phyloP scores from a whole-genome alignment of 2,888 invertebrate genomes.

The Netelia fuscicornis region DNA sequence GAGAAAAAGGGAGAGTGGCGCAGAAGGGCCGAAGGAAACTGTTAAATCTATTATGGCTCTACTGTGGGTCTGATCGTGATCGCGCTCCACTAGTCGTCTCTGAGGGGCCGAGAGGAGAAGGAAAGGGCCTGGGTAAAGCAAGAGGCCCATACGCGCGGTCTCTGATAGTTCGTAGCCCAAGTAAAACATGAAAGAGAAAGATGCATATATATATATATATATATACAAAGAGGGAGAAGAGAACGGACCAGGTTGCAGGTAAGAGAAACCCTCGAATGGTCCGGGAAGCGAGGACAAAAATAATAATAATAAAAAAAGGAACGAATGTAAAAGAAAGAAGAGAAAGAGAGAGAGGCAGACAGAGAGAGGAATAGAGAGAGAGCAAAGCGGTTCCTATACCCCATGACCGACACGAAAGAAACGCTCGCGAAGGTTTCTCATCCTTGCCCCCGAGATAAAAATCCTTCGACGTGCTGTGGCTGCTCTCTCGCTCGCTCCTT shows the following conservation, averaged over 20 bases:
- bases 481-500: neutral
- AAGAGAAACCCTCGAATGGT: constrained; percentile 72
- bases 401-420: constrained; percentile 48
- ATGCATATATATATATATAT: neutral
- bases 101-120: neutral
- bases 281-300: constrained; percentile 72
- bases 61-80: constrained; percentile 72
- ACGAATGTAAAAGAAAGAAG: constrained; percentile 25
- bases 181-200: constrained; percentile 8
- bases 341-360: constrained; percentile 17
- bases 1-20: neutral
- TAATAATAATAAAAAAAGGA: constrained; percentile 38
- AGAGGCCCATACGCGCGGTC: constrained; percentile 14
- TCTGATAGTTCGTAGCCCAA: constrained; percentile 36
- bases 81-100: constrained; percentile 51
- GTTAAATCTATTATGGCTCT: constrained; percentile 78
- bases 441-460: constrained; percentile 59
- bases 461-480: constrained; percentile 55
- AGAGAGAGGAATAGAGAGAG: constrained; percentile 39
- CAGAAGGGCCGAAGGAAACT: constrained; percentile 72
- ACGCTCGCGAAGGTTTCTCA: constrained; percentile 33
- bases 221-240: constrained; percentile 43
- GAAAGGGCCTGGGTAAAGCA: constrained; percentile 3
- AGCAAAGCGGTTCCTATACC: constrained; percentile 29
- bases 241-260: constrained; percentile 75